Percentiles rank a stretch among this genome's conserved stretches.
Evolutionary conservation across 64 coral and sea anemone species (phyloP).

Genomic region (Platygyra sinensis): DNA sequence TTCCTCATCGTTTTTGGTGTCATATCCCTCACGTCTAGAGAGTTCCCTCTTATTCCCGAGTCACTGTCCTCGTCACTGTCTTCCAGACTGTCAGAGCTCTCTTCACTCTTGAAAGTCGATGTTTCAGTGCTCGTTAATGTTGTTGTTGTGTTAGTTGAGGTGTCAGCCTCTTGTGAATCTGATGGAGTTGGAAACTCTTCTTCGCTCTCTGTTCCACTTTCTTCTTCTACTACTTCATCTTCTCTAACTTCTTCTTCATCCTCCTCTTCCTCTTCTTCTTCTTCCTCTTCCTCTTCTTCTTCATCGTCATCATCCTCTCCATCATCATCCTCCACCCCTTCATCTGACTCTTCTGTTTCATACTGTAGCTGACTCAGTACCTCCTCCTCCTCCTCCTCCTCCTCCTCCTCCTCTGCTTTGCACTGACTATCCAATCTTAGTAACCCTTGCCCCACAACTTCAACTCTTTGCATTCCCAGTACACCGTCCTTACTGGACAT

Average conservation of each 20-base stretch:
- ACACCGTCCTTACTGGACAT: constrained; percentile 3
- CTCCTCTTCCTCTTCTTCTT: constrained; percentile 28
- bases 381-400: no score
- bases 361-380: constrained; percentile 54
- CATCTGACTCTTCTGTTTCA: constrained; percentile 82
- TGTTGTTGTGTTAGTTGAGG: neutral
- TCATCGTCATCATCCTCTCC: constrained; percentile 8
- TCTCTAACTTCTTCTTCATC: neutral
- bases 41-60: constrained; percentile 40
- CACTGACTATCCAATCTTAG: constrained; percentile 19
- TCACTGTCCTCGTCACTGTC: constrained; percentile 80
- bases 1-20: constrained; percentile 89
- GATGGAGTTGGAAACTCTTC: constrained; percentile 12
- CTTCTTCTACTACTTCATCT: constrained; percentile 32
- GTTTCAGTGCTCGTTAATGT: constrained; percentile 3
- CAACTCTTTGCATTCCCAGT: constrained; percentile 58
- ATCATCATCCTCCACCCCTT: constrained; percentile 46
- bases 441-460: constrained; percentile 81
- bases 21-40: constrained; percentile 51
- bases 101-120: constrained; percentile 45
- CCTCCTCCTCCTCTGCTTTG: constrained; percentile 18
- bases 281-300: neutral
- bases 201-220: constrained; percentile 29
- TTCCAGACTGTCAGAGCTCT: constrained; percentile 59
- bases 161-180: constrained; percentile 2